phyloP scores from a whole-genome alignment of 2,797 vertebrate genomes.

The Dendrocincla fuliginosa region DNA sequence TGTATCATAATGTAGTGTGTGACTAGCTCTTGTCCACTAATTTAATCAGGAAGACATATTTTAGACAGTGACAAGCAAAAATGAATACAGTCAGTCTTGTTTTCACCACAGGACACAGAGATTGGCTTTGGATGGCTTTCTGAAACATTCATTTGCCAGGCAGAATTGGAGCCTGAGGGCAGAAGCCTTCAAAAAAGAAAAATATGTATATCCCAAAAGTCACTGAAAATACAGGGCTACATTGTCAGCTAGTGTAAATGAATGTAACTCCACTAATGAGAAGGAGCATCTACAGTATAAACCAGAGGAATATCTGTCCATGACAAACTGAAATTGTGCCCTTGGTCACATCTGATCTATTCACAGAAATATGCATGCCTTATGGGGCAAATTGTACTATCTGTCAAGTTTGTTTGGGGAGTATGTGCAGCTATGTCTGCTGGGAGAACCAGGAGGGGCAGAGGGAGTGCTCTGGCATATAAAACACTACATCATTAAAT shows the following conservation, averaged over 20 bases:
- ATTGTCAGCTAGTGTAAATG: conserved; percentile 33
- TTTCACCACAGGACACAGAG: conserved; percentile 21
- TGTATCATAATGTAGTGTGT: not conserved
- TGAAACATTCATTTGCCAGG: conserved; percentile 40
- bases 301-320: not conserved
- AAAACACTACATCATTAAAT: not conserved
- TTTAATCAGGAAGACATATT: conserved; percentile 69
- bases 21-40: conserved; percentile 51
- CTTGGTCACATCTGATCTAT: conserved; percentile 41
- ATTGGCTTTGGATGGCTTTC: not conserved
- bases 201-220: conserved; percentile 1
- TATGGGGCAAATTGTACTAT: conserved; percentile 27
- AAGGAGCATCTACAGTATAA: not conserved
- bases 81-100: conserved; percentile 45
- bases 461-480: not conserved
- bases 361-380: conserved; percentile 35
- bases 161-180: conserved; percentile 39
- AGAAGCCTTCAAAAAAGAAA: conserved; percentile 19
- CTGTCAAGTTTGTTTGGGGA: not conserved
- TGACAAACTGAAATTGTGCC: conserved; percentile 28
- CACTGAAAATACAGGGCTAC: not conserved
- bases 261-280: not conserved
- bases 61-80: conserved; percentile 61
- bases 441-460: not conserved
- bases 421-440: not conserved